phyloP scores from a whole-genome alignment of 2,113 vertebrate species.

The Ameiurus melas region DNA sequence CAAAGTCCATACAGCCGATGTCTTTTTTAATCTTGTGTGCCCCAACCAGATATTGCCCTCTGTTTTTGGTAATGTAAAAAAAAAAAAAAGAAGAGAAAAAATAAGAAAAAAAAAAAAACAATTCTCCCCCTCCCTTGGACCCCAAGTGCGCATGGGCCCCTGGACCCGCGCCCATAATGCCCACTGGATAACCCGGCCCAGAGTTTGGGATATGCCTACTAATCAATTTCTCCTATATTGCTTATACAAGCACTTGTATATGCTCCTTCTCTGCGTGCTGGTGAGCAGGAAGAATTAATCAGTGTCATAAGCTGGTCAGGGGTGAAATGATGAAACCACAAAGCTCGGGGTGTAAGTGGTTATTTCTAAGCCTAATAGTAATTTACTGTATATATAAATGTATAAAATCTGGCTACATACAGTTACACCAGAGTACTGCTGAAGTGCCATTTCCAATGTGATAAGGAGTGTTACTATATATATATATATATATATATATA shows the following conservation, averaged over 20 bases:
- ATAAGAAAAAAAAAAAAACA: too few relatives aligned
- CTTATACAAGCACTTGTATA: background rate
- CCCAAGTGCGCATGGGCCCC: too few relatives aligned
- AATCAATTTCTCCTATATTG: background rate
- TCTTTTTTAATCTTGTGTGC: too few relatives aligned
- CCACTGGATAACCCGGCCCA: too few relatives aligned
- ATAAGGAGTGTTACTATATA: background rate
- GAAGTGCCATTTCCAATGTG: background rate
- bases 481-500: background rate
- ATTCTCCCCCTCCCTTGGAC: too few relatives aligned
- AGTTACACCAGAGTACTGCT: background rate
- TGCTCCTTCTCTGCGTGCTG: background rate
- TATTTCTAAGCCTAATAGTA: background rate
- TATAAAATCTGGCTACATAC: background rate
- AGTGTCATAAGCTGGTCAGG: conserved; percentile 19
- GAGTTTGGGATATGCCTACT: background rate
- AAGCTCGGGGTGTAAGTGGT: background rate
- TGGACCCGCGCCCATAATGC: too few relatives aligned
- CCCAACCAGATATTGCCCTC: too few relatives aligned
- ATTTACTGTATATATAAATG: background rate
- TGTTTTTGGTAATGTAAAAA: too few relatives aligned
- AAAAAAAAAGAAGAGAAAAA: too few relatives aligned
- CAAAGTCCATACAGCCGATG: too few relatives aligned
- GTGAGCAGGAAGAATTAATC: conserved; percentile 2
- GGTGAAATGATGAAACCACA: conserved; percentile 25